Base-by-base conservation (phyloP, 2,888 invertebrate species). In the Aphidoletes aphidimyza region DNA sequence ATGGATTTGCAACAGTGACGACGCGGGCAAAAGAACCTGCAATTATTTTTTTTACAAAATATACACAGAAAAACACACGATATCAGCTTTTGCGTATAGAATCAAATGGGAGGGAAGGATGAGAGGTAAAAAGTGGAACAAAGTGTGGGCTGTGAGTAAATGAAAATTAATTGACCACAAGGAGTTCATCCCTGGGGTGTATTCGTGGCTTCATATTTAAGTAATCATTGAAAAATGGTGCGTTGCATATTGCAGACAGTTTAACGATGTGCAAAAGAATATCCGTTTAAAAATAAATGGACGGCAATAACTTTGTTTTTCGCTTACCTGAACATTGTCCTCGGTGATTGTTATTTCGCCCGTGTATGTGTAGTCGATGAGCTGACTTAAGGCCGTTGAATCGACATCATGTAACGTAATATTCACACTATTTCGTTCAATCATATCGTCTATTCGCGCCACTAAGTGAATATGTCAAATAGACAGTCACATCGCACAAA, bases 281-380 rank as follows among this genome's bases (percentile, higher is more conserved):
- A 59, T n/a, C n/a, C n/a, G n/a, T n/a, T n/a, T 90, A 87, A 9
- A 86, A 86, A 83, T 34, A 85, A 84, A 59, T 19, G 83, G 47
- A 34, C n/a, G n/a, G 3, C 9, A 26, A 26, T 19, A 17, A 11
- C 34, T 30, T 83, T 14, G 37, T 30, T 86, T 34, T 14, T 17
- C 8, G 59, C 59, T 86, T 86, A 92, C 92, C 89, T 93, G 92
- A n/a, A 94, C 93, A 88, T 93, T 94, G 87, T 92, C 92, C 89
- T 94, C 93, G 39, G 92, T 93, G 81, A 94, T 93, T 85, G 92
- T 91, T 85, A 94, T 92, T 89, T 94, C 93, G 2, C 94, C 94
- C 0, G 94, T 94, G 89, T 95, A 95, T 1, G 94, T 93, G 89
- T 94, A 95, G 86, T 95, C 94, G 85, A 95, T 92, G 84, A 95